Evolutionary conservation across 2,888 invertebrate genomes (phyloP), one percentile per base, ranked within the genome.

Genomic region (Maniola hyperantus): DNA sequence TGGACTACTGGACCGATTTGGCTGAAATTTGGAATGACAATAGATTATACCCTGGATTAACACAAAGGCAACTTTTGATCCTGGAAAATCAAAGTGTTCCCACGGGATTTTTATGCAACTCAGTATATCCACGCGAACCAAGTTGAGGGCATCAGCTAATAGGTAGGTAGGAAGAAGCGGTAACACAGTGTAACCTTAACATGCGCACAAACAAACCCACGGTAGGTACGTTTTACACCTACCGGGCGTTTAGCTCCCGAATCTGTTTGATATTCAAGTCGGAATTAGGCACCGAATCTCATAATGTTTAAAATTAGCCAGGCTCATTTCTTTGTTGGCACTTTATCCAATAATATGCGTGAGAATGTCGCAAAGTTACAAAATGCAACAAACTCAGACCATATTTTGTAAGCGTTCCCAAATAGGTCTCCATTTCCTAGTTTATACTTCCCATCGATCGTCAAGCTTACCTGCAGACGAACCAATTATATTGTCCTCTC

Each of bases 401-500:
- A 33, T 55, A 53, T 63, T 63, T 33, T 53, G 54, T 54, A 53
- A 26, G 8, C 62, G n/a, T 42, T 15, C 6, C 26, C 44, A 63
- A 53, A 53, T 63, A 63, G 8, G 26, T 26, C 51, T 55, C 42
- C 34, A 63, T 39, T 63, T 46, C 36, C 34, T 44, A 33, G 44
- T 44, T 44, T 44, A 39, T 8, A 39, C 39, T 18, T 15, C 44
- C n/a, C 33, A 4, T 54, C 10, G 11, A 34, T 6, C 33, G 13
- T 51, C 55, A 20, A 4, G n/a, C 33, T 44, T 34, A 10, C 33
- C 36, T 33, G 61, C 8, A 48, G 61, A 62, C 58, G 66, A 46
- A 10, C 6, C 57, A 66, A 69, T 69, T 69, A 69, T 34, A 36
- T 15, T 55, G 60, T 69, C 64, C 62, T 64, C 33, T 48, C 10